Conservation (phyloP, 2,888 invertebrate genomes). For the Lucinisca nassula region DNA sequence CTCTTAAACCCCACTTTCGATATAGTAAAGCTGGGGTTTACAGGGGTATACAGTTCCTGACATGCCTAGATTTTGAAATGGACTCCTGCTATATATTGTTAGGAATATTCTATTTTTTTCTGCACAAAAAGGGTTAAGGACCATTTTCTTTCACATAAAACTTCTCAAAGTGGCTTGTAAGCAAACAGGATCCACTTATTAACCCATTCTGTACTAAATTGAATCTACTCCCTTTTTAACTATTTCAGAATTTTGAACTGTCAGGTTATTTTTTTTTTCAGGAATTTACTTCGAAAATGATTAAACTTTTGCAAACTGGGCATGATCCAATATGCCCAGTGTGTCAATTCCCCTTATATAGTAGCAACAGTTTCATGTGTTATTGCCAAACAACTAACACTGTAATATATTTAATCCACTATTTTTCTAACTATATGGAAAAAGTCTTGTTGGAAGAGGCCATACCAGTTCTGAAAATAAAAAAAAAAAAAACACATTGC, state of each 20-base stretch:
- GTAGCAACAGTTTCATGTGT: not conserved
- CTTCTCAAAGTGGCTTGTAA: too few relatives aligned
- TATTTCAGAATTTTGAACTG: not conserved
- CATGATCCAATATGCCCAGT: not conserved
- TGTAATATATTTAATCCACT: not conserved
- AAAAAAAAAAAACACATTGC: not conserved
- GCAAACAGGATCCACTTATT: too few relatives aligned
- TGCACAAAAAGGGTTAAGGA: too few relatives aligned
- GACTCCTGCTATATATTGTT: too few relatives aligned
- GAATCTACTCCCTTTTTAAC: too few relatives aligned
- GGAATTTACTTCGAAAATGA: not conserved
- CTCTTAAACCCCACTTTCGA: too few relatives aligned
- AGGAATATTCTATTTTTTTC: too few relatives aligned
- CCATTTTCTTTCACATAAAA: too few relatives aligned
- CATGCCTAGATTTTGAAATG: too few relatives aligned
- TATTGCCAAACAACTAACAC: not conserved
- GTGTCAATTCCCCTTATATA: not conserved
- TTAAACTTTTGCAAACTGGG: not conserved
- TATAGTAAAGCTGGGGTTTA: too few relatives aligned
- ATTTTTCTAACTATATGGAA: slow-evolving; percentile 84
- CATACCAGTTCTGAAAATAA: slow-evolving; percentile 85
- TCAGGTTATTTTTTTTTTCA: not conserved
- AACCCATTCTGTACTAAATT: too few relatives aligned
- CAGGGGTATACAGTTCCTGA: too few relatives aligned
- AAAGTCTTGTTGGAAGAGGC: slow-evolving; percentile 85